Conservation (phyloP, 2,797 vertebrate genomes). For the Danio tinwini region DNA sequence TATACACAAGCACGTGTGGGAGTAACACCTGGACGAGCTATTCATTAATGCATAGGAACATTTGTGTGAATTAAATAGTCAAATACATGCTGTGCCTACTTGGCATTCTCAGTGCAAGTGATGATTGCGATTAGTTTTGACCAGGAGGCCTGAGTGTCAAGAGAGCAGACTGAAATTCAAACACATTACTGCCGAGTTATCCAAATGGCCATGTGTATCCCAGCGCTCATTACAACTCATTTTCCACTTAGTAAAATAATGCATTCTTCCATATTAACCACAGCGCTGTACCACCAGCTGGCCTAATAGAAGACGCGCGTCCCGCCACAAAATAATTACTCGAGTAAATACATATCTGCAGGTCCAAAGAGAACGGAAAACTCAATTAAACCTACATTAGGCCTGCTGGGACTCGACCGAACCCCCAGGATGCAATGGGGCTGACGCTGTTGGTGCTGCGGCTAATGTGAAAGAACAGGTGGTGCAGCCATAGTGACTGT, state of each 20-base stretch:
- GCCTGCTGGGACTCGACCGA: conserved; percentile 12
- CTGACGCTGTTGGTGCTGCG: not conserved
- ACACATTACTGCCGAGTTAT: conserved; percentile 39
- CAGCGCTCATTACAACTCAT: conserved; percentile 42
- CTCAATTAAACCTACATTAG: conserved; percentile 34
- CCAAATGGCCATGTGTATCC: conserved; percentile 42
- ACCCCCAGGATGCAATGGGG: conserved; percentile 7
- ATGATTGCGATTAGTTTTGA: conserved; percentile 47
- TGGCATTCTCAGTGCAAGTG: conserved; percentile 23
- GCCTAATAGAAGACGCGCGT: conserved; percentile 19
- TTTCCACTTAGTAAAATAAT: conserved; percentile 54
- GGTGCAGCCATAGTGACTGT: conserved; percentile 2
- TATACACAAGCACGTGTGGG: not conserved
- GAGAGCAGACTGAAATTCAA: conserved; percentile 45
- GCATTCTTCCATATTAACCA: conserved; percentile 21
- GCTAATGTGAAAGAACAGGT: conserved; percentile 26
- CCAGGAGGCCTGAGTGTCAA: conserved; percentile 31
- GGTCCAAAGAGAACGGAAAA: conserved; percentile 21
- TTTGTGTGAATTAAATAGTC: conserved; percentile 33
- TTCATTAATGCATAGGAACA: conserved; percentile 36
- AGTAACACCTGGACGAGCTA: conserved; percentile 7
- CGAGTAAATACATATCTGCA: conserved; percentile 18
- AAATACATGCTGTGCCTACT: conserved; percentile 7
- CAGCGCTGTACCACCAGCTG: conserved; percentile 29
- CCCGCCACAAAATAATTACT: conserved; percentile 31